Percentiles rank a stretch among this genome's conserved stretches.
Evolutionary conservation across 2,888 invertebrate genomes (phyloP).

Genomic region (Diadegma fenestrale): DNA sequence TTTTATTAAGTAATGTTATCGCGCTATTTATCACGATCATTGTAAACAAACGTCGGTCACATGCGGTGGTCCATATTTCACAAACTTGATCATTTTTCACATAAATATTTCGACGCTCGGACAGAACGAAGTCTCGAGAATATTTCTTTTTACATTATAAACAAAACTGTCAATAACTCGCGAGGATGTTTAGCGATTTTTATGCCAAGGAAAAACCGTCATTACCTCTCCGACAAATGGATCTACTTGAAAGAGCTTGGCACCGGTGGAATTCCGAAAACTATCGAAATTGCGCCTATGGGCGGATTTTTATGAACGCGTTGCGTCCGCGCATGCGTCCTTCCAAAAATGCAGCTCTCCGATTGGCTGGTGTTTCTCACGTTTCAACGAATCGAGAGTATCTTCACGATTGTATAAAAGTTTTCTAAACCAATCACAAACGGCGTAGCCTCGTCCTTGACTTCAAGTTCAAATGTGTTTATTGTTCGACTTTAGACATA

Average conservation of each 20-base stretch:
- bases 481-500: background rate
- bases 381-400: constrained; percentile 14
- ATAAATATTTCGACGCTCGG: constrained; percentile 61
- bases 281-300: constrained; percentile 45
- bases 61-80: constrained; percentile 53
- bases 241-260: constrained; percentile 74
- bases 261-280: constrained; percentile 73
- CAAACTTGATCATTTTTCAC: constrained; percentile 23
- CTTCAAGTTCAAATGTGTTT: constrained; percentile 47
- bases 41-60: constrained; percentile 70
- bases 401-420: background rate
- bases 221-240: constrained; percentile 78
- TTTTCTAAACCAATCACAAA: background rate
- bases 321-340: background rate
- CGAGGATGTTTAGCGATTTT: constrained; percentile 79
- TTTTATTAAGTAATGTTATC: constrained; percentile 14
- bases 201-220: constrained; percentile 66
- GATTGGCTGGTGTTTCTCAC: background rate
- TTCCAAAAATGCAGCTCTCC: background rate
- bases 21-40: constrained; percentile 23
- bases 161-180: constrained; percentile 52
- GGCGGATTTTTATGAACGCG: constrained; percentile 35
- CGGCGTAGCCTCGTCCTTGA: background rate
- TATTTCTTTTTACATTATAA: constrained; percentile 47
- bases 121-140: constrained; percentile 36